Evolutionary conservation across 2,797 vertebrate species (phyloP), one percentile per base, ranked within the genome.

Genomic region (Crypturellus tataupa): DNA sequence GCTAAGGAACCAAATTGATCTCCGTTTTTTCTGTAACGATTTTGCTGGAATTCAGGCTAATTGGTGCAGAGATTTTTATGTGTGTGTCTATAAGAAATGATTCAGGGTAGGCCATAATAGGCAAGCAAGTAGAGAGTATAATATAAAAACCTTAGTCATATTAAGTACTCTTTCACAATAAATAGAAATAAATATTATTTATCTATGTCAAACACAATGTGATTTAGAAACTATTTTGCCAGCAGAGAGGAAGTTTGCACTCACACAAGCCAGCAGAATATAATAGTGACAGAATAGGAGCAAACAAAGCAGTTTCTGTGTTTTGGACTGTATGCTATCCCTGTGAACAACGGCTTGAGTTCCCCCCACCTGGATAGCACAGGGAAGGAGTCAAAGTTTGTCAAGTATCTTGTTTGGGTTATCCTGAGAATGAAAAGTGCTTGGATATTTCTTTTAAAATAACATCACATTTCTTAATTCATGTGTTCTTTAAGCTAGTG

Each of bases 161-260:
- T 44, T 6, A 90, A 71, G 39, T 64, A 80, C 51, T 62, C 46
- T 8, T 6, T 4, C 23, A 44, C 46, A 94, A 89, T 93, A 95
- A 96, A 94, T 90, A 95, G 25, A 83, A 92, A 95, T 91, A 96
- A 95, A 75, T 92, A 85, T 11, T 59, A 63, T 53, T 42, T n/a
- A 60, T 51, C 19, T 77, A 46, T 33, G n/a, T 73, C 40, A 49
- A 83, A 42, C 56, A 84, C 81, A 83, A 59, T 37, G 33, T 25
- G 19, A 86, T 59, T 83, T 70, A 65, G 42, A 80, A 85, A 85
- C 77, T 83, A 90, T 67, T 94, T 72, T 89, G 76, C 85, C 78
- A 95, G 76, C 63, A 95, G 58, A 76, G 92, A 68, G 69, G 19
- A 72, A 77, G 2, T 37, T 47, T 58, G 77, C 2, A 39, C 49